Evolutionary conservation across 2,888 invertebrate species (phyloP), one percentile per base, ranked within the genome.

Genomic region (Diplolepis rosae): DNA sequence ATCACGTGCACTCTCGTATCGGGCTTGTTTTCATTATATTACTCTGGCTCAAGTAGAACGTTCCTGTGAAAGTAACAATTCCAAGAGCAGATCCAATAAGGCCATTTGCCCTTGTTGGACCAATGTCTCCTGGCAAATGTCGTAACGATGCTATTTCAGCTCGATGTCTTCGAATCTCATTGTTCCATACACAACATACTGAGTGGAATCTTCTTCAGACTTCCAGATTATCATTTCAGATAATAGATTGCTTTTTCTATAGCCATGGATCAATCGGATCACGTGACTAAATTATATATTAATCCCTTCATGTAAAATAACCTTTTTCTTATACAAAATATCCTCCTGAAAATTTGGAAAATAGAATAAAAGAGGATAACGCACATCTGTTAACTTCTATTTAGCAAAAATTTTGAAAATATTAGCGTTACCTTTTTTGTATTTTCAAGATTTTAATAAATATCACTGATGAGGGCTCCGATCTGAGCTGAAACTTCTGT

Each of bases 171-270:
- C 75, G 74, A 79, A 75, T 77, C 79, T 76, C 76, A 67, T 68
- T 73, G 71, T 76, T 78, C 77, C 78, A 77, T 77, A 76, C 77
- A 76, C 77, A 76, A 77, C 73, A 78, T 71, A 75, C 74, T 72
- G 71, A 70, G 75, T 72, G 78, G 78, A 80, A 80, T 81, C 76
- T 80, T 79, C 81, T 78, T 78, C 76, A 76, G 79, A 79, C 80
- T 81, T 77, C 79, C 71, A 75, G 78, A 77, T 77, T 76, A 76
- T 76, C 75, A 76, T 74, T 77, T n/a, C n/a, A n/a, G 76, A 80
- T 80, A 78, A 81, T 81, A 77, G 77, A 80, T 79, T 77, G 79
- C 79, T 77, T 79, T 78, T 79, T 78, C 72, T 73, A n/a, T n/a
- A n/a, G n/a, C n/a, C n/a, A n/a, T n/a, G n/a, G n/a, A n/a, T n/a